Conservation (phyloP, 2,797 vertebrate genomes). For the Agapornis canus region DNA sequence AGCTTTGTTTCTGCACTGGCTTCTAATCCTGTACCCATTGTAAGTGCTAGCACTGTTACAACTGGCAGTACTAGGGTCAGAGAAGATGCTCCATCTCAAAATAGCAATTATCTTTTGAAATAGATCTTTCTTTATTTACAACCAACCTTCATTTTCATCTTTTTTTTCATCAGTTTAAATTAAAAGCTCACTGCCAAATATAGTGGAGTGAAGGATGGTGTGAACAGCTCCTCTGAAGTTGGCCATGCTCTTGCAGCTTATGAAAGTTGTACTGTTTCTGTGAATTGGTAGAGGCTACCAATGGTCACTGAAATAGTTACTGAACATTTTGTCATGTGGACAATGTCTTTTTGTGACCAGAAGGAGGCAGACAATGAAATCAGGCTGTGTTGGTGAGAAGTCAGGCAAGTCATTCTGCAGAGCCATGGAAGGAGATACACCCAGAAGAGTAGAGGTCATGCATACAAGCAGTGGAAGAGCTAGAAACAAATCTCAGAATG, state of each 20-base stretch:
- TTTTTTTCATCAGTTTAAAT: background rate
- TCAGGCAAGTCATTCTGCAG: background rate
- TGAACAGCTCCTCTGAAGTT: background rate
- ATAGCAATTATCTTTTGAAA: background rate
- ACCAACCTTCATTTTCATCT: background rate
- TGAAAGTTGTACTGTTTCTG: background rate
- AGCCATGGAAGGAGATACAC: rapidly evolving
- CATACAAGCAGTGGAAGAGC: background rate
- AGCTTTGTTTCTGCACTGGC: background rate
- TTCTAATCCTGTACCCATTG: background rate
- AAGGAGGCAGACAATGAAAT: background rate
- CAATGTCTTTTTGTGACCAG: background rate
- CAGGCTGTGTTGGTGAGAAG: background rate
- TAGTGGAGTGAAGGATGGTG: background rate
- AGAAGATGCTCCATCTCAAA: background rate
- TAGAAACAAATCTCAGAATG: background rate
- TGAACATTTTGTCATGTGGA: background rate
- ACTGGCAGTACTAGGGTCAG: background rate
- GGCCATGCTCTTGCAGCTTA: background rate
- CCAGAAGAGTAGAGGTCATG: background rate
- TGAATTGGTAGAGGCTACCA: background rate
- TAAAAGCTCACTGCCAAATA: background rate
- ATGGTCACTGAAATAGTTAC: background rate
- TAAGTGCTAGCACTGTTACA: background rate
- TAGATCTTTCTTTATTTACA: background rate